These are phyloP conservation scores for Ophiodon elongatus DNA, from an alignment of 2,113 vertebrate genomes.

Conservation along the genomic window DNA sequence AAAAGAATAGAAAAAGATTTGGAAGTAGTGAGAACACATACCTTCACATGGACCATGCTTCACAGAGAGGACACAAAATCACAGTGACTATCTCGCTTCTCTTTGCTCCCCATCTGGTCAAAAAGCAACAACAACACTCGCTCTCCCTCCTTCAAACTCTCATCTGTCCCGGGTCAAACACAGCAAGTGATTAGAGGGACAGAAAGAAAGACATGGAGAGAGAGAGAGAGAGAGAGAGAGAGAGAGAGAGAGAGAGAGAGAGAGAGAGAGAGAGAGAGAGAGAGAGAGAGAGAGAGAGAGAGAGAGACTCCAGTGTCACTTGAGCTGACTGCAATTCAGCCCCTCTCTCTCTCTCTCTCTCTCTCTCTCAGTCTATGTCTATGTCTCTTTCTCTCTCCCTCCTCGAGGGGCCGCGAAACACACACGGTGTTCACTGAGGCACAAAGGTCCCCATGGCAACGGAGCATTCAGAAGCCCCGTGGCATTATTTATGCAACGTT, in stretches of 20 bases:
- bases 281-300: not conserved
- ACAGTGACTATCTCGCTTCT: constrained; percentile 40
- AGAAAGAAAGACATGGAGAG: constrained; percentile 16
- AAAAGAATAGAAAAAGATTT: not conserved
- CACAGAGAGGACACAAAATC: constrained; percentile 41
- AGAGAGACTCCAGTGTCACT: constrained; percentile 78
- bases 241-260: constrained; percentile 41
- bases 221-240: not conserved
- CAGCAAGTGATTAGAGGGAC: constrained; percentile 38
- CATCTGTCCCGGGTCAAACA: constrained; percentile 68
- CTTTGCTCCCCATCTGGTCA: constrained; percentile 37
- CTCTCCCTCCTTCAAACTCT: constrained; percentile 48
- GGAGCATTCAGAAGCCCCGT: constrained; percentile 89
- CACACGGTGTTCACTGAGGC: constrained; percentile 87
- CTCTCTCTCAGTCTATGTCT: constrained; percentile 49
- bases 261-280: constrained; percentile 18
- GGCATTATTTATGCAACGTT: constrained; percentile 93
- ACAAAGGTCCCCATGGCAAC: constrained; percentile 98
- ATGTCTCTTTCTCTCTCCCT: constrained; percentile 59
- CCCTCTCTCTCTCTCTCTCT: constrained; percentile 24
- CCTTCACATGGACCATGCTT: constrained; percentile 84
- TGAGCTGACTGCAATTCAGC: constrained; percentile 70
- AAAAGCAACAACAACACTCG: constrained; percentile 45
- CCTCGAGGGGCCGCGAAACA: constrained; percentile 80
- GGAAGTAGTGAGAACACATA: constrained; percentile 58